phyloP scores from a whole-genome alignment of 2,888 invertebrate species.

The Agonopterix arenella region DNA sequence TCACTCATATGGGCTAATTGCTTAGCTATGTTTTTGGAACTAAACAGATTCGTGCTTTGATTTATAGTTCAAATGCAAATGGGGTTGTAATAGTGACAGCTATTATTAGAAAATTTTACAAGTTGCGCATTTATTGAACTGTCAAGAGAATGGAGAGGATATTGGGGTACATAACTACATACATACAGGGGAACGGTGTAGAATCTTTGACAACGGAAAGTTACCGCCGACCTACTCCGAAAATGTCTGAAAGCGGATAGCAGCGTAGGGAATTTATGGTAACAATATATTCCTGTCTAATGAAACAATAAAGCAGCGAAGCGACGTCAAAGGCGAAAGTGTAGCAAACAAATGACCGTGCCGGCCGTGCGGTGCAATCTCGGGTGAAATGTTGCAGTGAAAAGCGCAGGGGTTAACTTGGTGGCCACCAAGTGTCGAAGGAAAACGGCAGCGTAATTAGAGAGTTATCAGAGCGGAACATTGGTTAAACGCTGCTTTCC shows the following conservation, averaged over 20 bases:
- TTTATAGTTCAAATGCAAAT: slow-evolving; percentile 3
- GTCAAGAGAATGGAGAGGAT: too few species aligned
- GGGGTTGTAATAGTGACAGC: too few species aligned
- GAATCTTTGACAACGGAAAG: slow-evolving; percentile 23
- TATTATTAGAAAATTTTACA: too few species aligned
- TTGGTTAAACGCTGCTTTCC: slow-evolving; percentile 76
- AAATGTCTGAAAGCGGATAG: slow-evolving; percentile 20
- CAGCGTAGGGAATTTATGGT: slow-evolving; percentile 23
- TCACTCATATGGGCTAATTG: slow-evolving; percentile 12
- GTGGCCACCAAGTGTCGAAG: slow-evolving; percentile 62
- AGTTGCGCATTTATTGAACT: too few species aligned
- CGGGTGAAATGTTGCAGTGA: slow-evolving; percentile 62
- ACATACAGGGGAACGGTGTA: not conserved
- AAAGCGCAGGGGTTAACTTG: slow-evolving; percentile 65
- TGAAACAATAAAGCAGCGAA: slow-evolving; percentile 28
- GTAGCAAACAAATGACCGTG: slow-evolving; percentile 54
- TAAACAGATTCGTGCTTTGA: slow-evolving; percentile 11
- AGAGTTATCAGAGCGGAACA: slow-evolving; percentile 75
- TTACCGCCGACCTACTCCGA: slow-evolving; percentile 24
- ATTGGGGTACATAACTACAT: too few species aligned
- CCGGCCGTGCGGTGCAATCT: slow-evolving; percentile 32
- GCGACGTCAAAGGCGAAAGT: slow-evolving; percentile 58
- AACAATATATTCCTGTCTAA: slow-evolving; percentile 29
- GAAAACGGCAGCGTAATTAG: slow-evolving; percentile 69
- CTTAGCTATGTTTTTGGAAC: slow-evolving; percentile 14